These are phyloP conservation scores for Nymphicus hollandicus DNA, from an alignment of 2,113 vertebrate species.

Conservation along the genomic window DNA sequence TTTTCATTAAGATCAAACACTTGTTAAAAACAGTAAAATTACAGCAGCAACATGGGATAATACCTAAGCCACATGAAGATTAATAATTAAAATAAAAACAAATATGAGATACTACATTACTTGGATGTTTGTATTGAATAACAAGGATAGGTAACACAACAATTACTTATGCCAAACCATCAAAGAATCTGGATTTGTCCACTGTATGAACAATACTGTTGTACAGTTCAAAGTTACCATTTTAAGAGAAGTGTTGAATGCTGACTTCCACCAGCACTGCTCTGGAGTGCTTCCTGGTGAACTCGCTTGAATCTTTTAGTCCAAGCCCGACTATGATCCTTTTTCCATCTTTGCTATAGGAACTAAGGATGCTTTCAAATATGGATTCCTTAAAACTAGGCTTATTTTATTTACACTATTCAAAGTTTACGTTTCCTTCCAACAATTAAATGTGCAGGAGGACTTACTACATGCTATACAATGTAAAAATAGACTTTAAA, in stretches of 20 bases:
- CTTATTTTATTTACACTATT: slow-evolving; percentile 57
- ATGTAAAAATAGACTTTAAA: slow-evolving; percentile 61
- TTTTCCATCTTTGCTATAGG: neutral
- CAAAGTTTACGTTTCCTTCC: slow-evolving; percentile 19
- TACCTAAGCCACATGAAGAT: slow-evolving; percentile 6
- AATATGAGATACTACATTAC: neutral
- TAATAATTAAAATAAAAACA: slow-evolving; percentile 18
- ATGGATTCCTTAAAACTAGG: slow-evolving; percentile 13
- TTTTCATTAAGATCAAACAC: slow-evolving; percentile 24
- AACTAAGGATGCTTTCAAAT: slow-evolving; percentile 33
- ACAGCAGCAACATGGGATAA: slow-evolving; percentile 36
- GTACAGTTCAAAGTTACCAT: neutral
- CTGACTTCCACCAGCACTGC: neutral
- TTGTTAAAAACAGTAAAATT: slow-evolving; percentile 23
- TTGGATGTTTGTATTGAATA: neutral
- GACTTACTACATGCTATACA: slow-evolving; percentile 59
- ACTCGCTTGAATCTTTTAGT: slow-evolving; percentile 26
- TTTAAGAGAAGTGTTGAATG: neutral
- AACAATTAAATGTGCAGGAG: slow-evolving; percentile 42
- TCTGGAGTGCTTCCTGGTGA: neutral
- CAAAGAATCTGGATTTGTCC: neutral
- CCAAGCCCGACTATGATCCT: neutral
- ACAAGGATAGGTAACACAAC: neutral
- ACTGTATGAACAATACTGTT: slow-evolving; percentile 6
- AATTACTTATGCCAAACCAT: neutral